Conservation (phyloP, 1,140 invertebrate species). For the Drosophila malerkotliana region DNA sequence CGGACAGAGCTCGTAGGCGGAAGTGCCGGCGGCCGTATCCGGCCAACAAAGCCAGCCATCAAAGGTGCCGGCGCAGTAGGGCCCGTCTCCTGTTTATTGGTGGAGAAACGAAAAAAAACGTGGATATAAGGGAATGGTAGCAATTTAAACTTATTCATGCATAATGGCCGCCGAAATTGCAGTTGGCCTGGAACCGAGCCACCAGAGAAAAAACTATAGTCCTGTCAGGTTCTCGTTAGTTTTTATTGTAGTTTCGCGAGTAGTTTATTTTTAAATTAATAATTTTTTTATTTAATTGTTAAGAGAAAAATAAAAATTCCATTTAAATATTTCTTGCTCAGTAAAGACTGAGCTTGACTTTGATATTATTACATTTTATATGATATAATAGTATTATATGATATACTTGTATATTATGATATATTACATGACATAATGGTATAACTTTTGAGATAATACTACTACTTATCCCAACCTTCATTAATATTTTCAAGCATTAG, state of each 20-base stretch:
- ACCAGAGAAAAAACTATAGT: neutral
- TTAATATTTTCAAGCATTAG: no score
- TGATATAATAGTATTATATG: no score
- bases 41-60: slow-evolving; percentile 96
- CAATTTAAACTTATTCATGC: slow-evolving; percentile 48
- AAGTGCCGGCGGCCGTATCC: slow-evolving; percentile 89
- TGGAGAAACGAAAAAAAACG: slow-evolving; percentile 1
- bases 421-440: no score
- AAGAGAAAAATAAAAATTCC: neutral
- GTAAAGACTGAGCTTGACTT: no score
- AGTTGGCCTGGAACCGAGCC: slow-evolving; percentile 13
- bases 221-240: neutral
- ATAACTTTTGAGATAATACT: no score
- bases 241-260: neutral
- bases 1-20: slow-evolving; percentile 90
- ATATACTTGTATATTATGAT: no score
- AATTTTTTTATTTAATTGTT: neutral
- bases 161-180: slow-evolving; percentile 34
- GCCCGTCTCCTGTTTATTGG: slow-evolving; percentile 84
- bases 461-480: no score
- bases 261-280: neutral
- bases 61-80: slow-evolving; percentile 90
- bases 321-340: no score
- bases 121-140: slow-evolving; percentile 4
- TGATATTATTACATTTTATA: no score